Percentiles rank a stretch among this genome's conserved stretches.
Evolutionary conservation across 2,113 vertebrate genomes (phyloP).

Genomic region (Nanorana parkeri): DNA sequence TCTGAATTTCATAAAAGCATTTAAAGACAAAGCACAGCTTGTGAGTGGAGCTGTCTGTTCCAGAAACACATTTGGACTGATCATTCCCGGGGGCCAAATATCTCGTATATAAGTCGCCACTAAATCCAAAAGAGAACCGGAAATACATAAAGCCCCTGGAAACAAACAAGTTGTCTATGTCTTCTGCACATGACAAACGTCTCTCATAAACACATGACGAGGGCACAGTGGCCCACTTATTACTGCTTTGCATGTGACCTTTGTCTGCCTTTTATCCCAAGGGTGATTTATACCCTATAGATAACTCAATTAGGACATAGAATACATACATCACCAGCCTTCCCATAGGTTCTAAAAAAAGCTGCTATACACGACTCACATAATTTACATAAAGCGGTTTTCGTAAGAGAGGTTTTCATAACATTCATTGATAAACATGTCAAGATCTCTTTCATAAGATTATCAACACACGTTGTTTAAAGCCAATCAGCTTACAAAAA

Average conservation of each 20-base stretch:
- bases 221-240: slow-evolving; percentile 12
- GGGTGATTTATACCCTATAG: background rate
- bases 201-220: slow-evolving; percentile 21
- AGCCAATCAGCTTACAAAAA: too few species aligned
- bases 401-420: too few species aligned
- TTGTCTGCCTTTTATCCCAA: background rate
- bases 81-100: slow-evolving; percentile 51
- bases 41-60: background rate
- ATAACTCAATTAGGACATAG: background rate
- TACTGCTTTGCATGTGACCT: slow-evolving; percentile 11
- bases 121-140: slow-evolving; percentile 7
- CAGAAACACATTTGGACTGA: slow-evolving; percentile 14
- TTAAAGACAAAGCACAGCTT: background rate
- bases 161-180: slow-evolving; percentile 30
- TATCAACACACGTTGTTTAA: too few species aligned
- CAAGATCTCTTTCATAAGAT: too few species aligned
- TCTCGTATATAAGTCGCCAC: slow-evolving; percentile 48
- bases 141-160: background rate
- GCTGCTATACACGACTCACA: too few species aligned
- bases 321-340: too few species aligned
- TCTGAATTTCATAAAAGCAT: background rate
- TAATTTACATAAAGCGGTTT: too few species aligned
- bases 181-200: background rate
- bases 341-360: too few species aligned
- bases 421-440: too few species aligned